phyloP scores from a whole-genome alignment of 2,113 vertebrate genomes.

The Clarias gariepinus region DNA sequence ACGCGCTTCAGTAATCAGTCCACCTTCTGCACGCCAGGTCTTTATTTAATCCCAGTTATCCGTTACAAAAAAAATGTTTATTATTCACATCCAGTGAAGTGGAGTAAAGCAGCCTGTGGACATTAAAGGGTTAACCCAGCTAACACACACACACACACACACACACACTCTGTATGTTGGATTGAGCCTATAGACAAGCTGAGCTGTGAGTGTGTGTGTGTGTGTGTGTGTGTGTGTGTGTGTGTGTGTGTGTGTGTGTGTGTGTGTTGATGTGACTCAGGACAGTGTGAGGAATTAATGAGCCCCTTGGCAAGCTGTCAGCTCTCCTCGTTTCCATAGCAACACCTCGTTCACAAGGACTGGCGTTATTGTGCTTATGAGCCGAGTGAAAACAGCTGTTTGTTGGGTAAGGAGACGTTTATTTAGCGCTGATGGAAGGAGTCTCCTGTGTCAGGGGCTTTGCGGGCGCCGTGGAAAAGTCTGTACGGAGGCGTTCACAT shows the following conservation, averaged over 20 bases:
- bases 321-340: neutral
- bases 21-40: neutral
- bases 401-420: neutral
- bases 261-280: neutral
- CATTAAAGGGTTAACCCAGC: neutral
- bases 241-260: too few species aligned
- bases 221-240: too few species aligned
- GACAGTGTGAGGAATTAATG: neutral
- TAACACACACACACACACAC: neutral
- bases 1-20: neutral
- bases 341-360: neutral
- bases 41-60: neutral
- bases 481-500: too few species aligned
- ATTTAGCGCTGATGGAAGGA: neutral
- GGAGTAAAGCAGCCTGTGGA: neutral
- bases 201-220: neutral
- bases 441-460: neutral
- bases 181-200: neutral
- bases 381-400: neutral
- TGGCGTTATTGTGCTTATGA: neutral
- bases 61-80: neutral
- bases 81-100: neutral
- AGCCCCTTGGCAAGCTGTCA: neutral
- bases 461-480: neutral
- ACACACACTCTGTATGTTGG: neutral